Base-by-base conservation (phyloP, 2,888 invertebrate species). In the Allygus modestus region DNA sequence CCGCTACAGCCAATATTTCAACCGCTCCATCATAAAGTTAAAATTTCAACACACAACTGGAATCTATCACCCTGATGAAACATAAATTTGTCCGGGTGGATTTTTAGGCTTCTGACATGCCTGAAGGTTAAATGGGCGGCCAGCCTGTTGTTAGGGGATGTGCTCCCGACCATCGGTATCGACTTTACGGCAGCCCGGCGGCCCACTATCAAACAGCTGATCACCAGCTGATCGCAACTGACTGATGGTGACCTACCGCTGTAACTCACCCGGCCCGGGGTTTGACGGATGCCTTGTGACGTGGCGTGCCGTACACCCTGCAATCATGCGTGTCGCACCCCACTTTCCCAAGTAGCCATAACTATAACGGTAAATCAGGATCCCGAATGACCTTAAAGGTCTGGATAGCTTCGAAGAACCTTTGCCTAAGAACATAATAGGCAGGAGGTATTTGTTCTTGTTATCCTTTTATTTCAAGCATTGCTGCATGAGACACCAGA, bases 141-240 rank as follows among this genome's bases (percentile, higher is more conserved):
- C 28, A 65, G 31, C 28, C 65, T 15, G 65, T 65, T 5, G 65
- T 65, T 65, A 65, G 31, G 65, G 65, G 65, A 65, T 65, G 65
- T 20, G 65, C 65, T 65, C 12, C 65, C 65, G 65, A 58, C 46
- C 46, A 17, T 4, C 46, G 2, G 46, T 17, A 11, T 23, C 4
- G 58, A 58, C 23, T 65, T 65, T 65, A 65, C 65, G 12, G 65
- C 28, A 31, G 65, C 28, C 65, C 65, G 65, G 28, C 31, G 65
- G 65, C 28, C 31, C 65, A 11, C 65, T 17, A 58, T 58, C 58
- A 58, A 5, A 20, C 23, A 58, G 20, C 23, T 7, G 58, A 58
- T 23, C 15, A 26, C 17, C 31, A 65, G 65, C 65, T 65, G 65
- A 65, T 65, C 20, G 54, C 46, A 46, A 15, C 65, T 65, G 65